Evolutionary conservation across 2,113 vertebrate genomes (phyloP).

Genomic region (human (Homo sapiens)): GRCh38 chr2:19647501-19648000

Average conservation of each 20-base stretch:
- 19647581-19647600: background rate
- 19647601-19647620: background rate
- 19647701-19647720: background rate
- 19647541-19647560: background rate
- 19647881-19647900: background rate
- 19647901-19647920: background rate
- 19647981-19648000: background rate
- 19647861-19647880: background rate
- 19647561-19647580: too few species aligned
- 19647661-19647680: background rate
- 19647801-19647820: background rate
- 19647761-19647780: background rate
- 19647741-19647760: background rate
- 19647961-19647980: background rate
- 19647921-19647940: background rate
- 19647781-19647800: background rate
- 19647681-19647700: background rate
- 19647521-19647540: background rate
- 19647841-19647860: background rate
- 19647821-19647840: background rate
- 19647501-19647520: background rate
- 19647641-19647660: too few species aligned
- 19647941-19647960: background rate
- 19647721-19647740: too few species aligned
- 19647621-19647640: too few species aligned